Conservation (phyloP, 2,888 invertebrate genomes). For the Drosophila antonietae region DNA sequence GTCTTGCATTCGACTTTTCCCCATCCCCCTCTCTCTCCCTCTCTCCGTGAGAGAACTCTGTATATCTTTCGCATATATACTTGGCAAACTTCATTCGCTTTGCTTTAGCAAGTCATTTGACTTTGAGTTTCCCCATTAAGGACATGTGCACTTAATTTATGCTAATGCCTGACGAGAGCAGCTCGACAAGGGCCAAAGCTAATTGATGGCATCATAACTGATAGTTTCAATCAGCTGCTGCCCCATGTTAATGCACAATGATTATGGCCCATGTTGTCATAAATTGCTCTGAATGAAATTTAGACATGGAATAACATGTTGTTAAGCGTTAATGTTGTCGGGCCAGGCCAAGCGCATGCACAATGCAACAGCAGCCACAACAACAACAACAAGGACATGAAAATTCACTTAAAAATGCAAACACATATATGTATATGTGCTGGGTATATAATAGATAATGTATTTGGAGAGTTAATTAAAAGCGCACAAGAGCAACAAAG, state of each 20-base stretch:
- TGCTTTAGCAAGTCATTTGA: slow-evolving; percentile 40
- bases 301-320: slow-evolving; percentile 20
- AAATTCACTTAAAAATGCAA: slow-evolving; percentile 43
- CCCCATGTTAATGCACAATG: background rate
- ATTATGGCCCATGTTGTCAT: slow-evolving; percentile 3
- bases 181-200: background rate
- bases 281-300: slow-evolving; percentile 37
- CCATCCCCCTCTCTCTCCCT: no score
- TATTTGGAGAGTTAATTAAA: slow-evolving; percentile 63
- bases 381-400: slow-evolving; percentile 6
- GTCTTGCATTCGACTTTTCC: background rate
- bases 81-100: background rate
- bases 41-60: background rate
- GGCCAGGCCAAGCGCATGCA: background rate
- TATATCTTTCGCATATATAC: background rate
- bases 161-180: background rate
- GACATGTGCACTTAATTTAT: background rate
- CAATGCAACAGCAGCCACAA: background rate
- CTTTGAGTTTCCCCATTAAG: slow-evolving; percentile 35
- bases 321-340: slow-evolving; percentile 29
- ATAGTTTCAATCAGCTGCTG: slow-evolving; percentile 6
- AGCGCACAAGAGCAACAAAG: slow-evolving; percentile 13
- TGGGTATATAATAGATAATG: slow-evolving; percentile 33
- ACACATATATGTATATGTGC: slow-evolving; percentile 6
- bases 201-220: background rate